A percentile compares a stretch with the other conserved stretches of the same genome.
Conservation (phyloP, 1,140 invertebrate genomes). For the Oppia nitens region DNA sequence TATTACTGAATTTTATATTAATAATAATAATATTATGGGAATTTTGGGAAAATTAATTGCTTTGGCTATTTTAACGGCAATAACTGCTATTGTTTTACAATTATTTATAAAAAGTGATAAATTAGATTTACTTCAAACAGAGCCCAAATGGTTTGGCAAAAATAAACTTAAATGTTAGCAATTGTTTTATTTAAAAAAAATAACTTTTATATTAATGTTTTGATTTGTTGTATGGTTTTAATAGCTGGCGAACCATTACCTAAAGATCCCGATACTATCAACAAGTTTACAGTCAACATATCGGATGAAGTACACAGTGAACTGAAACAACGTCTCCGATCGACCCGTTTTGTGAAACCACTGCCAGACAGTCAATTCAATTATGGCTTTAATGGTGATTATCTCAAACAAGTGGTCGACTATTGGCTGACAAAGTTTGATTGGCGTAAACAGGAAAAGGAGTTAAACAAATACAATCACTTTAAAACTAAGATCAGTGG, state of each 20-base stretch:
- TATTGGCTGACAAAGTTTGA: conserved; percentile 53
- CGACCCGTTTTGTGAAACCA: background rate
- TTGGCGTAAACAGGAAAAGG: conserved; percentile 45
- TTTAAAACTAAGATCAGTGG: conserved; percentile 39
- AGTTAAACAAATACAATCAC: conserved; percentile 33
- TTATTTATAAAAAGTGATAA: too few relatives aligned
- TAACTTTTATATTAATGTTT: too few relatives aligned
- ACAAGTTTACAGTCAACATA: conserved; percentile 1
- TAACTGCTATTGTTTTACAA: too few relatives aligned
- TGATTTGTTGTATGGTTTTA: background rate
- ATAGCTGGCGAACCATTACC: conserved; percentile 3
- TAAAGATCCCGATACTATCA: conserved; percentile 8
- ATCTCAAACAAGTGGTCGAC: conserved; percentile 48
- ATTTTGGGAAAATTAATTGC: too few relatives aligned
- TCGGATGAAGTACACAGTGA: background rate
- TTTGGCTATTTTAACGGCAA: too few relatives aligned
- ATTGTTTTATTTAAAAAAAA: too few relatives aligned
- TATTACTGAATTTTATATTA: too few relatives aligned
- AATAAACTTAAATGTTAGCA: too few relatives aligned
- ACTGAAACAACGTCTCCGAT: background rate
- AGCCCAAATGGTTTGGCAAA: too few relatives aligned
- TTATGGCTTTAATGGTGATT: conserved; percentile 56
- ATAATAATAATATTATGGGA: too few relatives aligned
- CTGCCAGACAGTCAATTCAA: conserved; percentile 37
- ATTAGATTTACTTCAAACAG: too few relatives aligned